phyloP scores from a whole-genome alignment of 2,888 invertebrate species.

The Amphimallon solstitiale region DNA sequence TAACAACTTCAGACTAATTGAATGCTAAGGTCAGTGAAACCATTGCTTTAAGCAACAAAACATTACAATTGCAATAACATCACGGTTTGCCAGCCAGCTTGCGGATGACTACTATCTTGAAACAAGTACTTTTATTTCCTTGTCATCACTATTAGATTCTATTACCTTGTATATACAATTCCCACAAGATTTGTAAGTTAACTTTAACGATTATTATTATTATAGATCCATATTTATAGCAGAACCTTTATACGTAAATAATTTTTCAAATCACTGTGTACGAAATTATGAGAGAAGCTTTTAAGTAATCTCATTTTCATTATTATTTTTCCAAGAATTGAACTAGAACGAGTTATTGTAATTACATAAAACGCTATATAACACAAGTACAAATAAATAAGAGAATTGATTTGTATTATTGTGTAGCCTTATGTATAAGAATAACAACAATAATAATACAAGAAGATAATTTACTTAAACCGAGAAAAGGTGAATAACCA shows the following conservation, averaged over 20 bases:
- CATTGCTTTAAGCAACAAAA: background rate
- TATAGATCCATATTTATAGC: too few relatives aligned
- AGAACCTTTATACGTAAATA: too few relatives aligned
- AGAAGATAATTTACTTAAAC: background rate
- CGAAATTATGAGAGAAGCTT: too few relatives aligned
- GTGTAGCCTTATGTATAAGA: background rate
- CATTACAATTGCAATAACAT: background rate
- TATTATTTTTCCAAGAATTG: too few relatives aligned
- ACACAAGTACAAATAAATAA: too few relatives aligned
- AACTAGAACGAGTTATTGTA: too few relatives aligned
- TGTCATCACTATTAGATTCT: background rate
- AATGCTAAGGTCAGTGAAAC: background rate
- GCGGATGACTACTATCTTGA: background rate
- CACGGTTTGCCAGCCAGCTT: background rate
- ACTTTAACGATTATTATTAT: too few relatives aligned
- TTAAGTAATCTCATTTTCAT: too few relatives aligned
- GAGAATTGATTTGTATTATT: conserved; percentile 4
- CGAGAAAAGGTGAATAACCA: conserved; percentile 20
- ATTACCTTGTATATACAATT: background rate
- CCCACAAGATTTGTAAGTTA: background rate
- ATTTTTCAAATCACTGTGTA: too few relatives aligned
- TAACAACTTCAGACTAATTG: conserved; percentile 1
- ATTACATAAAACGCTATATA: too few relatives aligned
- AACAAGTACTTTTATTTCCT: background rate
- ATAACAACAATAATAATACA: background rate